A percentile compares a stretch with the other conserved stretches of the same genome.
Evolutionary conservation across 2,797 vertebrate species (phyloP).

Genomic region (Pristis pectinata): DNA sequence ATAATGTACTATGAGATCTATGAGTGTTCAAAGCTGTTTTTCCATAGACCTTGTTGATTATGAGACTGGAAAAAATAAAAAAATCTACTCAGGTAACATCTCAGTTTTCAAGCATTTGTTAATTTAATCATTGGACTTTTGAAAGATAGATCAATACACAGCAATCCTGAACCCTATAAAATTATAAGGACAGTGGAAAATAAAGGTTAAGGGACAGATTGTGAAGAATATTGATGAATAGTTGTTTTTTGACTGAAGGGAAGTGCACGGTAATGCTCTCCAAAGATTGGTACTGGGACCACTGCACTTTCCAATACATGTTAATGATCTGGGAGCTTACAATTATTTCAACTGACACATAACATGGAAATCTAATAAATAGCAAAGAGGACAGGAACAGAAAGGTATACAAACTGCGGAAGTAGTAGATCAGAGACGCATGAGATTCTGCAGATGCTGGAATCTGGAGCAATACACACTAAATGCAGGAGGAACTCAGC

Average conservation of each 20-base stretch:
- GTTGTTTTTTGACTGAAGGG: background rate
- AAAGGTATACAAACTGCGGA: background rate
- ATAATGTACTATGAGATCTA: too few relatives aligned
- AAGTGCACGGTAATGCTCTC: background rate
- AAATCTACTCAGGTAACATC: background rate
- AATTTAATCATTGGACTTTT: background rate
- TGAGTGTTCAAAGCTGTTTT: background rate
- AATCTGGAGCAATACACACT: too few relatives aligned
- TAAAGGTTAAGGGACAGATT: background rate
- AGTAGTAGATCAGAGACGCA: background rate
- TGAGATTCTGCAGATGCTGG: too few relatives aligned
- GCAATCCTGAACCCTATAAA: background rate
- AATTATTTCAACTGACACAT: background rate
- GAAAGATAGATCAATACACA: background rate
- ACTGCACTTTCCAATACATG: background rate
- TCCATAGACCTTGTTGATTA: background rate
- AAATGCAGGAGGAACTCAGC: too few relatives aligned
- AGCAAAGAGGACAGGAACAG: background rate
- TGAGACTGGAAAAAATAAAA: background rate
- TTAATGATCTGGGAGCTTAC: background rate
- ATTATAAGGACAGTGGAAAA: background rate
- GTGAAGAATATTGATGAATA: background rate
- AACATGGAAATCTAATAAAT: background rate
- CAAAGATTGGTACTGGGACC: background rate
- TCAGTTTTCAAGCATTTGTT: constrained; percentile 9